Evolutionary conservation across 2,113 vertebrate species (phyloP), one percentile per base, ranked within the genome.

Genomic region (Apus apus): DNA sequence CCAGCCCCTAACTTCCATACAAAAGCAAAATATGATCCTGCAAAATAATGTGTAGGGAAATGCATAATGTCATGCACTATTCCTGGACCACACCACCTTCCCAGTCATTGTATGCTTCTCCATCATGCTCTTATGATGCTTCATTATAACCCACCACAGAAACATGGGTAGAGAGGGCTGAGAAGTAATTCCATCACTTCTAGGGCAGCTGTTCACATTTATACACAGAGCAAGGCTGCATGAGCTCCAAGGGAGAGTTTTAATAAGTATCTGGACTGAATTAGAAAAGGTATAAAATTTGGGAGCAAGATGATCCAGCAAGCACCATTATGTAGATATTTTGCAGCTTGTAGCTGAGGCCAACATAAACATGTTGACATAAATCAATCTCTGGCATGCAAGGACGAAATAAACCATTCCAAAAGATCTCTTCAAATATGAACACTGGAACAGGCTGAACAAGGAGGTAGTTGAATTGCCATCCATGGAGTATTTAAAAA

Each of bases 391-490:
- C 34, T 88, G 50, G 72, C 60, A 56, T 32, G 38, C 79, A 89
- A 86, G 75, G 45, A 80, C 48, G 88, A 54, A 93, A 51, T 43
- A 80, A 85, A 84, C 62, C 76, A 92, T 90, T 95, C 82, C 58
- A 90, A 74, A 80, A 70, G 27, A 85, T 87, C 40, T 94, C 54
- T 65, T 91, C 50, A 73, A 61, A 92, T 65, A 51, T 45, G 27
- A 48, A 48, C 46, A 48, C 46, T 48, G 20, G 46, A 48, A 48
- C 20, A 48, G 19, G 40, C 40, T 43, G 40, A 12, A 43, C 40
- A 43, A 43, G 40, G 40, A 43, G 40, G 40, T 43, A 14, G 40
- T 43, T 43, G 40, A 43, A 43, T 43, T 43, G 14, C 40, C 40
- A 43, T 43, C 40, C 14, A 14, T 43, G 40, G 46, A 48, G 46